Conservation (phyloP, 2,888 invertebrate species). For the Stramonita haemastoma region DNA sequence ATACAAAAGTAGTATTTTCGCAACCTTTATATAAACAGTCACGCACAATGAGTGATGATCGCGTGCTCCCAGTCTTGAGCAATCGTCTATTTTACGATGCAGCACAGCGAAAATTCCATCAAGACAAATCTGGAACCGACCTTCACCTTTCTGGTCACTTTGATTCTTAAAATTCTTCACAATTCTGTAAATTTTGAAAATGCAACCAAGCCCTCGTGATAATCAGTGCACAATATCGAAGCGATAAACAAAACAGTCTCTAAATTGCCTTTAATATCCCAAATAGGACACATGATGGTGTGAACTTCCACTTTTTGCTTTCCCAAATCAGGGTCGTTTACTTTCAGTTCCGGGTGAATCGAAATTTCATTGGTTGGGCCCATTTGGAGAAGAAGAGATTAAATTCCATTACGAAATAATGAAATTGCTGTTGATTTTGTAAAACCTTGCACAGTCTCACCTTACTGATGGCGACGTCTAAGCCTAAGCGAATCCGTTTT, state of each 20-base stretch:
- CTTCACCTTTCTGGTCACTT: constrained; percentile 11
- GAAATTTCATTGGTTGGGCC: constrained; percentile 14
- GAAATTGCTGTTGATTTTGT: not conserved
- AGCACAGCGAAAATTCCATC: constrained; percentile 7
- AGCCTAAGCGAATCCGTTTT: not conserved
- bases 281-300: no score
- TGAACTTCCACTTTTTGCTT: not conserved
- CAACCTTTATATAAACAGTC: not conserved
- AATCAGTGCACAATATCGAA: no score
- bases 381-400: no score
- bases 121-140: constrained; percentile 7
- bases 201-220: no score
- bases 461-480: not conserved
- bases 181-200: no score
- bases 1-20: not conserved
- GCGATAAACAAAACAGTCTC: no score
- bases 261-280: no score
- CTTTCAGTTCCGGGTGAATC: constrained; percentile 37
- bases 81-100: constrained; percentile 1
- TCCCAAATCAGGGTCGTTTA: constrained; percentile 22
- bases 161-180: no score
- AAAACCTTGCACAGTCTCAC: not conserved
- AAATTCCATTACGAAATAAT: not conserved
- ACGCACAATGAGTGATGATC: not conserved
- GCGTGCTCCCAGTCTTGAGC: not conserved